phyloP scores from a whole-genome alignment of 2,113 vertebrate genomes.

The Phylloscopus trochiloides region DNA sequence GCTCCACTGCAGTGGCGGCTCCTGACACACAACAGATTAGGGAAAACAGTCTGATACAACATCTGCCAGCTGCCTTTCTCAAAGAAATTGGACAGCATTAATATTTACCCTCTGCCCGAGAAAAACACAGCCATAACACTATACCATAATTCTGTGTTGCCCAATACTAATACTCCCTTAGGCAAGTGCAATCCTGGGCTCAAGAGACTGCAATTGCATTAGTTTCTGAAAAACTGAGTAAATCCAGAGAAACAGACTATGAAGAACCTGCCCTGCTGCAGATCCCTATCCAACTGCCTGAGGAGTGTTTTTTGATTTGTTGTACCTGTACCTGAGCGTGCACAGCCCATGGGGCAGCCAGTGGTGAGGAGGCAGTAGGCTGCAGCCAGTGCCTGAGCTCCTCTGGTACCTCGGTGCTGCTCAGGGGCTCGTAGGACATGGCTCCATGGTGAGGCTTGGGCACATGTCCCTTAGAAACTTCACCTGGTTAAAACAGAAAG shows the following conservation, averaged over 20 bases:
- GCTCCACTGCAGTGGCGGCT: rapidly evolving
- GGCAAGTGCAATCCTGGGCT: background rate
- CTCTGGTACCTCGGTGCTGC: background rate
- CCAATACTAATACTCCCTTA: background rate
- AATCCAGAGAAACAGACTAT: background rate
- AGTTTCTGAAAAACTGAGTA: background rate
- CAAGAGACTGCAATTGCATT: background rate
- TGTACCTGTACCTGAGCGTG: background rate
- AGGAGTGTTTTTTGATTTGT: background rate
- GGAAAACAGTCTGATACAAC: background rate
- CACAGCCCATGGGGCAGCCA: rapidly evolving
- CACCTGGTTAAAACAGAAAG: background rate
- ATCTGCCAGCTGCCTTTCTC: background rate
- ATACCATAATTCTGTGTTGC: background rate
- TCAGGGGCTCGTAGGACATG: background rate
- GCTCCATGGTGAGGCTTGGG: background rate
- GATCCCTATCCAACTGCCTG: background rate
- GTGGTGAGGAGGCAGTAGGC: background rate
- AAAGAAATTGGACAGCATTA: background rate
- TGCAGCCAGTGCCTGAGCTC: background rate
- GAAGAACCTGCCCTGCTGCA: background rate
- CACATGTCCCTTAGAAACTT: rapidly evolving
- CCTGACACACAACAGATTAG: background rate
- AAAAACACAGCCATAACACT: background rate
- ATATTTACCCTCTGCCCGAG: background rate